Percentiles rank a stretch among this genome's conserved stretches.
Evolutionary conservation across 2,888 invertebrate genomes (phyloP).

Genomic region (Amiota minor): DNA sequence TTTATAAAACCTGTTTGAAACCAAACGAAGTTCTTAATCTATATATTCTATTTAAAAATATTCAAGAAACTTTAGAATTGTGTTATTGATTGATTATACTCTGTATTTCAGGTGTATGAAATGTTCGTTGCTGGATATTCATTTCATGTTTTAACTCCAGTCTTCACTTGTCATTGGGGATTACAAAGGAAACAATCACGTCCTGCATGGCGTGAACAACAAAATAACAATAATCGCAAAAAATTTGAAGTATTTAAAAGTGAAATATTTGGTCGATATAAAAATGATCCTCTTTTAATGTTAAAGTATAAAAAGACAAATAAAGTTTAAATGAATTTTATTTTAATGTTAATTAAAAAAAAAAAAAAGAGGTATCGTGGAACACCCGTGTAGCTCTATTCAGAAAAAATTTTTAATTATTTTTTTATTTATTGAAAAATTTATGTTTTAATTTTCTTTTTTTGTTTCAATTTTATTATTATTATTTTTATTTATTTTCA

Average conservation of each 20-base stretch:
- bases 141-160: slow-evolving; percentile 89
- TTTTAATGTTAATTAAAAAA: too few species aligned
- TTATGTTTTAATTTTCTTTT: too few species aligned
- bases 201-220: slow-evolving; percentile 89
- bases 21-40: background rate
- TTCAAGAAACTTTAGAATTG: background rate
- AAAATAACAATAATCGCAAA: slow-evolving; percentile 87
- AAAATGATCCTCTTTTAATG: slow-evolving; percentile 53
- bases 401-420: too few species aligned
- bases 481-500: too few species aligned
- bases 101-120: slow-evolving; percentile 86
- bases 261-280: slow-evolving; percentile 85
- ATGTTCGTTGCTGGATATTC: slow-evolving; percentile 92
- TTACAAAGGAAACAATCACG: slow-evolving; percentile 84
- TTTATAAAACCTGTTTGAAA: slow-evolving; percentile 1
- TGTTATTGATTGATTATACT: background rate
- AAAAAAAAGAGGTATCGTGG: too few species aligned
- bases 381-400: too few species aligned
- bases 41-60: background rate
- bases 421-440: too few species aligned
- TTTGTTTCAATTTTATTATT: too few species aligned
- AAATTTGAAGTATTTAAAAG: slow-evolving; percentile 88
- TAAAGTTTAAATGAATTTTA: background rate
- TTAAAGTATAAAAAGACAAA: slow-evolving; percentile 37
- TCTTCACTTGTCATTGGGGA: slow-evolving; percentile 93